Evolutionary conservation across 1,140 invertebrate species (phyloP).

Genomic region (Anastrepha obliqua): DNA sequence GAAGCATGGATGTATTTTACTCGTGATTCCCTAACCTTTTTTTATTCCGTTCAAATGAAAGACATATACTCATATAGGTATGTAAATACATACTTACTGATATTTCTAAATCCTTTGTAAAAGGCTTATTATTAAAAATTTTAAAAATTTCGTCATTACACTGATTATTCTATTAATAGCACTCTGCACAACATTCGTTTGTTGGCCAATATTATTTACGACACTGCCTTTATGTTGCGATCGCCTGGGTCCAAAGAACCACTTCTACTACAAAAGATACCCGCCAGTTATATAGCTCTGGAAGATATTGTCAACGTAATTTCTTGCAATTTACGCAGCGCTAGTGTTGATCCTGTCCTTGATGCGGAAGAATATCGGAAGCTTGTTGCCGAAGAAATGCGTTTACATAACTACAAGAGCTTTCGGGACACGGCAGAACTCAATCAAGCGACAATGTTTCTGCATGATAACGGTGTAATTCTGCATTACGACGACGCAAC

Average conservation of each 20-base stretch:
- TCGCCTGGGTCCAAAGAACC: slow-evolving; percentile 94
- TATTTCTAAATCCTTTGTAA: too few species aligned
- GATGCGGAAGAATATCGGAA: slow-evolving; percentile 89
- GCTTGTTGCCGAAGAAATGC: slow-evolving; percentile 83
- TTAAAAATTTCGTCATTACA: too few species aligned
- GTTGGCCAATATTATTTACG: slow-evolving; percentile 94
- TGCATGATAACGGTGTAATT: slow-evolving; percentile 98
- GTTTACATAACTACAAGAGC: slow-evolving; percentile 76
- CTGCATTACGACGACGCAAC: slow-evolving; percentile 98
- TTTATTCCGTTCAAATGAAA: too few species aligned
- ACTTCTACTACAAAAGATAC: slow-evolving; percentile 94
- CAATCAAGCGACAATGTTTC: slow-evolving; percentile 95
- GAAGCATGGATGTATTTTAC: too few species aligned
- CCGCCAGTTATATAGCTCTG: slow-evolving; percentile 94
- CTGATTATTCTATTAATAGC: slow-evolving; percentile 74
- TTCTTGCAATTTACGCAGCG: slow-evolving; percentile 81
- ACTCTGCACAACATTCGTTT: slow-evolving; percentile 93
- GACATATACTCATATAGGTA: too few species aligned
- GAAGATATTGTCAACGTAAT: slow-evolving; percentile 93
- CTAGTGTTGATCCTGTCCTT: slow-evolving; percentile 90
- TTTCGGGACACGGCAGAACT: slow-evolving; percentile 89
- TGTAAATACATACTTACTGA: too few species aligned
- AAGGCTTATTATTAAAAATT: too few species aligned
- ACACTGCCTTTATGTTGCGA: slow-evolving; percentile 92
- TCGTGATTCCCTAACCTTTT: too few species aligned